Base-by-base conservation (phyloP, 2,888 invertebrate genomes). In the Polymixis flavicincta region DNA sequence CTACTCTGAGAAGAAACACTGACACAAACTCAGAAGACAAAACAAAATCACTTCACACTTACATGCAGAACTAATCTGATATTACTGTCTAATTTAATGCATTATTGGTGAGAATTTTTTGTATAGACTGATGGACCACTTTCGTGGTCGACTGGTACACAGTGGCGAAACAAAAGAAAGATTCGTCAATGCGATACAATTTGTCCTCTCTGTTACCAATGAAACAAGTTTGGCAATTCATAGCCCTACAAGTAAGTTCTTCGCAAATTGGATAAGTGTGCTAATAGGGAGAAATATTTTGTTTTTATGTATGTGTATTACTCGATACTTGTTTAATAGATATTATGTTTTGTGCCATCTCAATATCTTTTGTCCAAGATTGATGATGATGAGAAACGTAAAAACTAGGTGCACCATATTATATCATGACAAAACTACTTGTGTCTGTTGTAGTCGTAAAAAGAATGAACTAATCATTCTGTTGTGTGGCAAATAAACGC, bases 401-500 rank as follows among this genome's bases (percentile, higher is more conserved):
- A 60, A 50, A 45, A 80, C 50, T 59, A 50, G 55, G 42, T 52
- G 72, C 73, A 78, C 73, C 61, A 45, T 48, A 55, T 60, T 59
- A 42, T 32, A 57, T 59, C 25, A 48, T 17, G 13, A 28, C 19
- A 45, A 68, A 32, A 48, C 42, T 59, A 28, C 22, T 71, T 59
- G 32, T 78, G 54, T 67, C 32, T 59, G 66, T 84, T 52, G 54
- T 78, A 78, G 68, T 67, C 6, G 3, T 45, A 25, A n/a, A n/a
- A 57, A 50, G 1, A 65, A 28, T 55, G n/a, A 61, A n/a, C 13
- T 9, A 13, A 52, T 45, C 0, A 17, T 48, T 57, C 14, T 48
- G 59, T 59, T 83, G 61, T 75, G 76, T 80, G 55, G 55, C 59
- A 64, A 70, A 50, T 57, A 67, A 68, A 68, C 1, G 81, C 85